Evolutionary conservation across 2,888 invertebrate species (phyloP).

Genomic region (Latrodectus elegans): DNA sequence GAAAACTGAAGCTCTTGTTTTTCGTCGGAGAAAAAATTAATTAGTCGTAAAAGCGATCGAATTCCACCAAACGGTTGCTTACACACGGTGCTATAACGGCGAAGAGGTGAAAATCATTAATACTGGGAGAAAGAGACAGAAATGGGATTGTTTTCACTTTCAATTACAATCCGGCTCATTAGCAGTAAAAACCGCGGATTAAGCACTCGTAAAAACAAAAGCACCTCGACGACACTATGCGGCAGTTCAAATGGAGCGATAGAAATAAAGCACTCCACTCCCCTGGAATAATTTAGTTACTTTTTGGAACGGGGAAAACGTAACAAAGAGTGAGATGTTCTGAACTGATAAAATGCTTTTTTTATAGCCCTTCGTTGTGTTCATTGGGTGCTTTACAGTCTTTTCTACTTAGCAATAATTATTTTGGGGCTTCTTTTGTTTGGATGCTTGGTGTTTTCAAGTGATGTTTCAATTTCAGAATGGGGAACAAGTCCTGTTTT

Average conservation of each 20-base stretch:
- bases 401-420: constrained; percentile 3
- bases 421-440: not conserved
- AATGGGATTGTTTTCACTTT: constrained; percentile 57
- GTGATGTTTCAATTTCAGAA: not conserved
- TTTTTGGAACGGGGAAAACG: not conserved
- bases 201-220: constrained; percentile 52
- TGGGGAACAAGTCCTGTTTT: too few species aligned
- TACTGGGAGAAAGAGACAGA: constrained; percentile 20
- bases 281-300: not conserved
- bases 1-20: constrained; percentile 26
- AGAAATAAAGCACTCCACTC: not conserved
- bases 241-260: not conserved
- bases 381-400: not conserved
- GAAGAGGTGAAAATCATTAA: constrained; percentile 28
- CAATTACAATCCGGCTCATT: constrained; percentile 50
- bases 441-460: not conserved
- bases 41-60: constrained; percentile 53
- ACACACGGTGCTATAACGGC: constrained; percentile 6
- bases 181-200: constrained; percentile 51
- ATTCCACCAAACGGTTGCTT: constrained; percentile 17
- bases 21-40: constrained; percentile 45
- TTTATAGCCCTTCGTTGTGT: not conserved
- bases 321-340: not conserved
- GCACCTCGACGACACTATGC: not conserved
- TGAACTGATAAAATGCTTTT: not conserved